Conservation (phyloP, 2,888 invertebrate species). For the Gymnosoma rotundatum region DNA sequence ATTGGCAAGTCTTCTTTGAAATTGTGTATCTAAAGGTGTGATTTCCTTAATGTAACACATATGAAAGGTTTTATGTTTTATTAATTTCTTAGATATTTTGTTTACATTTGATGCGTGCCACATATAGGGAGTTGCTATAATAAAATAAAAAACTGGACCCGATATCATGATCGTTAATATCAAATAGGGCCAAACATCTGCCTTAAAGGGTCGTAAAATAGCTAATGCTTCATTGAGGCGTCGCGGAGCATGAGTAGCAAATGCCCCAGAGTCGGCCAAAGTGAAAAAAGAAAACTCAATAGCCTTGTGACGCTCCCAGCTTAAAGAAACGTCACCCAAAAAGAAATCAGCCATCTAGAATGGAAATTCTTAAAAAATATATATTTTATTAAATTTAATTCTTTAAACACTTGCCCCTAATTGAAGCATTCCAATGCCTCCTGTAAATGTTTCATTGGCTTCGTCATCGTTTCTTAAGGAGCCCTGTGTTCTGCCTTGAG, state of each 20-base stretch:
- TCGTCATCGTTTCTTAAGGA: constrained; percentile 82
- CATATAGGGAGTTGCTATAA: constrained; percentile 85
- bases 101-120: constrained; percentile 71
- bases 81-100: constrained; percentile 35
- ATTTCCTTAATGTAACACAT: constrained; percentile 80
- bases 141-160: constrained; percentile 87
- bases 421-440: constrained; percentile 88
- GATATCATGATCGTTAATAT: constrained; percentile 86
- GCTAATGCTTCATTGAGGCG: constrained; percentile 89
- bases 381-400: not conserved
- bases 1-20: constrained; percentile 61
- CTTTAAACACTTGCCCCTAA: constrained; percentile 83
- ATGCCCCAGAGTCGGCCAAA: constrained; percentile 89
- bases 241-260: constrained; percentile 89
- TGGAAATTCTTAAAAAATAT: not conserved
- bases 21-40: constrained; percentile 72
- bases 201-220: constrained; percentile 88
- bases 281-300: constrained; percentile 91
- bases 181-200: constrained; percentile 90
- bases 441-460: constrained; percentile 87
- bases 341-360: constrained; percentile 86
- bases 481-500: constrained; percentile 88
- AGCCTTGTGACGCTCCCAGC: constrained; percentile 87
- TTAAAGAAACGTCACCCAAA: constrained; percentile 89
- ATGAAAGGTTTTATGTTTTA: constrained; percentile 72